Base-by-base conservation (phyloP, 2,888 invertebrate species). In the Rotaria socialis region DNA sequence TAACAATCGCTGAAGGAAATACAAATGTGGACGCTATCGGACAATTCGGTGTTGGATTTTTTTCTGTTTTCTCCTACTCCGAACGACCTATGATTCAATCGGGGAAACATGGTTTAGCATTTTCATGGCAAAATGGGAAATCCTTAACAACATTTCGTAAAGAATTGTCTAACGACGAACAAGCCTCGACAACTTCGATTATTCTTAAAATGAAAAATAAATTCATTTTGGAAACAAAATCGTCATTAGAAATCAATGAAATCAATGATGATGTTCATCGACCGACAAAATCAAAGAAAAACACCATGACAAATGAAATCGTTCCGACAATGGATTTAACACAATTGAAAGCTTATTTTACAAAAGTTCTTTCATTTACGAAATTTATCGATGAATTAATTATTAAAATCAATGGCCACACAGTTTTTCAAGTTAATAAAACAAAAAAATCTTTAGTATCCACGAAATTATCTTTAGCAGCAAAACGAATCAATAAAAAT, bases 1-100 rank as follows among this genome's bases (percentile, higher is more conserved):
- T 27, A 11, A 27, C 60, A n/a, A 60, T 60, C 6, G 60, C 60
- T n/a, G 60, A 60, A 60, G 60, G 60, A 60, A 60, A 60, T n/a
- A 27, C 24, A 5, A 24, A 27, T n/a, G 60, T 60, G 3, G 60
- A 60, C n/a, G 24, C 60, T 24, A 27, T 60, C n/a, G 60, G 60
- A n/a, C 60, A 60, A 60, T 60, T 60, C n/a, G 60, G 60, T n/a
- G 60, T 60, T 27, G 60, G 60, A 24, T 60, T 60, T 24, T 60
- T 60, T 27, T 60, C 60, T n/a, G 60, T 60, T 60, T 60, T 60
- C n/a, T 24, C n/a, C 24, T 60, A 27, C 7, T 60, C 60, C 24
- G 60, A 60, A 60, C n/a, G 27, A 60, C 60, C 60, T 16, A 60
- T 60, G n/a, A 27, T 60, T 24, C 24, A 24, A 60, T 60, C 60